Percentiles rank a stretch among this genome's conserved stretches.
These are phyloP conservation scores for Acanthisitta chloris DNA, from an alignment of 2,113 vertebrate genomes.

Conservation along the genomic window DNA sequence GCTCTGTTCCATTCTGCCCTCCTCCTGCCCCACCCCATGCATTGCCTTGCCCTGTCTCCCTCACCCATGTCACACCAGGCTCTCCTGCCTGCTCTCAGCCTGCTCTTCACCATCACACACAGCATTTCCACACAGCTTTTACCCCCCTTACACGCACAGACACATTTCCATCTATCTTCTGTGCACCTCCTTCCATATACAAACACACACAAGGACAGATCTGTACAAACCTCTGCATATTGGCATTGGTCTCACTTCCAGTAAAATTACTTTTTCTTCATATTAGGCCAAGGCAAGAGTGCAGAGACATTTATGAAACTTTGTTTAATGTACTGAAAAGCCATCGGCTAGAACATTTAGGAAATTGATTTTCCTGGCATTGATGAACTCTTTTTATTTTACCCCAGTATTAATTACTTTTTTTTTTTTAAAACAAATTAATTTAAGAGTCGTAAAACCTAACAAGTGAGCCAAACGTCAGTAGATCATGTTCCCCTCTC, in stretches of 20 bases:
- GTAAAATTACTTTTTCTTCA: constrained; percentile 80
- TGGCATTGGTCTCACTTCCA: constrained; percentile 74
- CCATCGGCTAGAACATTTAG: constrained; percentile 89
- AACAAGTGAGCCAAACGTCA: constrained; percentile 83
- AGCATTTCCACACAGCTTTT: neutral
- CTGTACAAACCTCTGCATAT: constrained; percentile 18
- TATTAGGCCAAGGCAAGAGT: constrained; percentile 81
- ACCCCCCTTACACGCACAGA: neutral
- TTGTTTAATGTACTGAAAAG: constrained; percentile 92
- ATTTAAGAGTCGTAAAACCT: constrained; percentile 88
- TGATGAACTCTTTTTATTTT: constrained; percentile 90
- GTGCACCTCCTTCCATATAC: neutral
- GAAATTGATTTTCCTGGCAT: constrained; percentile 90
- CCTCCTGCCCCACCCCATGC: neutral
- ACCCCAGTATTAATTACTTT: constrained; percentile 88
- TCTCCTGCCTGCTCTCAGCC: neutral
- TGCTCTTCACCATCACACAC: neutral
- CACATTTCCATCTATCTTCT: neutral
- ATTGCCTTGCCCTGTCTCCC: neutral
- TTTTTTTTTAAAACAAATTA: constrained; percentile 82
- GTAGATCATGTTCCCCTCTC: constrained; percentile 76
- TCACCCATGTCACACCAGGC: neutral
- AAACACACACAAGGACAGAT: neutral
- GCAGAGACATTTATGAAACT: constrained; percentile 87
- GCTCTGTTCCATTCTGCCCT: neutral